Evolutionary conservation across 1,140 invertebrate species (phyloP).

Genomic region (Calosoma granatense): DNA sequence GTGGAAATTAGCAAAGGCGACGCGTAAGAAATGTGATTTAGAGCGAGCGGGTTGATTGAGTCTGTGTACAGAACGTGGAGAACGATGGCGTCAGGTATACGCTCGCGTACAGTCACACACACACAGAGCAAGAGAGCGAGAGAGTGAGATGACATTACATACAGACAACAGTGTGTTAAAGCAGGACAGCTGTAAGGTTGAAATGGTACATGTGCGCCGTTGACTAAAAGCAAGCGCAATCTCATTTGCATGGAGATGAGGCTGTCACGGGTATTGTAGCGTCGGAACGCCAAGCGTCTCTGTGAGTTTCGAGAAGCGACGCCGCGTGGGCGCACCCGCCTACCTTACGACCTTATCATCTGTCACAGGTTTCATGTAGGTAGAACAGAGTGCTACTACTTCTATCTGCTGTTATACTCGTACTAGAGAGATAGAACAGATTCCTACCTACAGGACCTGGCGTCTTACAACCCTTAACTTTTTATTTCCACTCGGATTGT

Average conservation of each 20-base stretch:
- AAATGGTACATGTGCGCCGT: neutral
- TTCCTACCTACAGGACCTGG: neutral
- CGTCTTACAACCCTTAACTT: neutral
- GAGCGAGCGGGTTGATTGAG: conserved; percentile 5
- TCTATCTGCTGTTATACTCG: neutral
- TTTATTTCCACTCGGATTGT: conserved; percentile 1
- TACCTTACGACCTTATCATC: conserved; percentile 4
- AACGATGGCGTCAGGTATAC: neutral
- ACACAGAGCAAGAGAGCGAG: no score
- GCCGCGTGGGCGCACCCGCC: neutral
- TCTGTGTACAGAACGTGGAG: neutral
- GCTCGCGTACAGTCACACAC: neutral
- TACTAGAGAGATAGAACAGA: neutral
- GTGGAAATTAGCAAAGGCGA: conserved; percentile 4
- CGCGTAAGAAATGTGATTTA: conserved; percentile 8
- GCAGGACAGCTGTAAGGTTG: neutral
- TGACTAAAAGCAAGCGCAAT: conserved; percentile 7
- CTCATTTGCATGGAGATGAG: conserved; percentile 8
- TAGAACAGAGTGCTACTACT: neutral
- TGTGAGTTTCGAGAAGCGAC: neutral
- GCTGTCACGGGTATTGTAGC: conserved; percentile 7
- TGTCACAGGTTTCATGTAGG: neutral
- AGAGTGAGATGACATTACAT: neutral
- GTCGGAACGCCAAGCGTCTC: neutral
- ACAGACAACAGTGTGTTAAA: neutral